These are phyloP conservation scores for Rynchops niger DNA, from an alignment of 2,113 vertebrate species.

Conservation along the genomic window DNA sequence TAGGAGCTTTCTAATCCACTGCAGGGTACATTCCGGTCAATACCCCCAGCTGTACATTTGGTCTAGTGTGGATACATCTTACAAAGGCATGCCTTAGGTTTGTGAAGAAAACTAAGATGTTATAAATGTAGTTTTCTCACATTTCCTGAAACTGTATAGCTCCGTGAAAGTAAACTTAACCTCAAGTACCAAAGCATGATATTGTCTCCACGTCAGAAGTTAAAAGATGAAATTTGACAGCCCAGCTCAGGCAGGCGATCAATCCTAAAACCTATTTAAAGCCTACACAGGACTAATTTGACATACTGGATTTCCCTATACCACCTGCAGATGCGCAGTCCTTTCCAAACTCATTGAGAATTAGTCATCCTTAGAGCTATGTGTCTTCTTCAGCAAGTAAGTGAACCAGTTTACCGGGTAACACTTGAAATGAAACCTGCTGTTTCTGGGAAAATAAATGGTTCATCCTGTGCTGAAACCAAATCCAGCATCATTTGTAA, in stretches of 20 bases:
- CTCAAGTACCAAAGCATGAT: neutral
- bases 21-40: neutral
- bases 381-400: neutral
- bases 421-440: neutral
- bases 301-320: neutral
- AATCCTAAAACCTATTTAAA: neutral
- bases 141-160: neutral
- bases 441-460: neutral
- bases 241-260: neutral
- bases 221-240: neutral
- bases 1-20: neutral
- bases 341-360: neutral
- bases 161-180: neutral
- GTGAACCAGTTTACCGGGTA: neutral
- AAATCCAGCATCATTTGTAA: neutral
- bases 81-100: fast-evolving
- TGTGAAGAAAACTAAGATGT: neutral
- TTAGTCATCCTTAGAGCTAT: neutral
- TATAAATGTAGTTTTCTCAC: neutral
- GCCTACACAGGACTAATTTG: neutral
- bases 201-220: neutral
- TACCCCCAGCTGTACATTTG: neutral
- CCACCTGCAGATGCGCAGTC: neutral
- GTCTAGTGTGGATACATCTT: neutral
- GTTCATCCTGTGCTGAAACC: neutral